Conservation (phyloP, 2,888 invertebrate genomes). For the Andrena hattorfiana region DNA sequence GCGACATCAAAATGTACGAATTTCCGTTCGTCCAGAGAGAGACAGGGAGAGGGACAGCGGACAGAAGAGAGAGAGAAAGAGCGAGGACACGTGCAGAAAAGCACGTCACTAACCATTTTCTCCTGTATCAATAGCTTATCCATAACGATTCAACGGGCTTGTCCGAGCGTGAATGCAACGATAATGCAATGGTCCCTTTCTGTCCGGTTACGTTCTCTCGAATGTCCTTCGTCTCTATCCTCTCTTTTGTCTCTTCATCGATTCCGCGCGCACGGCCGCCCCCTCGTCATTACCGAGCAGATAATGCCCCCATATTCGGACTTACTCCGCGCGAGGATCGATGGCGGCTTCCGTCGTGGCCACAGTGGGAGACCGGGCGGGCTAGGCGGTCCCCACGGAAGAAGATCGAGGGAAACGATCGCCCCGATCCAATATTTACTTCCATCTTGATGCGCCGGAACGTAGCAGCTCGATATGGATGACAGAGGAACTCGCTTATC, state of each 20-base stretch:
- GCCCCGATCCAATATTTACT: conserved; percentile 71
- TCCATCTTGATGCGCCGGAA: conserved; percentile 47
- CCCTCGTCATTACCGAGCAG: conserved; percentile 77
- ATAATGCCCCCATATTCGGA: conserved; percentile 75
- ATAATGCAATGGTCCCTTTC: conserved; percentile 79
- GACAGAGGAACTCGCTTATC: conserved; percentile 54
- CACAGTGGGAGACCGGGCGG: background rate
- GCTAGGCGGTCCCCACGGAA: background rate
- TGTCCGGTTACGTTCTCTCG: conserved; percentile 56
- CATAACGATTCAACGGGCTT: conserved; percentile 80
- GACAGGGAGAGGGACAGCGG: background rate
- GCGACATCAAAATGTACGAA: conserved; percentile 53
- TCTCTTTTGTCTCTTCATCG: conserved; percentile 76
- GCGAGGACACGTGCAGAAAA: conserved; percentile 18
- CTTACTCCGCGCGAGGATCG: conserved; percentile 68
- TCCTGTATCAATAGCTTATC: conserved; percentile 76
- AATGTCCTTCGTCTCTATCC: conserved; percentile 37
- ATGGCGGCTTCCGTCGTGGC: conserved; percentile 61
- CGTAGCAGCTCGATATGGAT: conserved; percentile 19
- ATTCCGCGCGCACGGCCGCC: conserved; percentile 79
- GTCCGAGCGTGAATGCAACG: conserved; percentile 83
- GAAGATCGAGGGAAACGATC: conserved; percentile 50
- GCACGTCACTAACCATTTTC: conserved; percentile 50
- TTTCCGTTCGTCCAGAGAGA: conserved; percentile 32
- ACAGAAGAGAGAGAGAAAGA: background rate